Evolutionary conservation across 2,888 invertebrate species (phyloP).

Genomic region (Pristionchus mayeri): DNA sequence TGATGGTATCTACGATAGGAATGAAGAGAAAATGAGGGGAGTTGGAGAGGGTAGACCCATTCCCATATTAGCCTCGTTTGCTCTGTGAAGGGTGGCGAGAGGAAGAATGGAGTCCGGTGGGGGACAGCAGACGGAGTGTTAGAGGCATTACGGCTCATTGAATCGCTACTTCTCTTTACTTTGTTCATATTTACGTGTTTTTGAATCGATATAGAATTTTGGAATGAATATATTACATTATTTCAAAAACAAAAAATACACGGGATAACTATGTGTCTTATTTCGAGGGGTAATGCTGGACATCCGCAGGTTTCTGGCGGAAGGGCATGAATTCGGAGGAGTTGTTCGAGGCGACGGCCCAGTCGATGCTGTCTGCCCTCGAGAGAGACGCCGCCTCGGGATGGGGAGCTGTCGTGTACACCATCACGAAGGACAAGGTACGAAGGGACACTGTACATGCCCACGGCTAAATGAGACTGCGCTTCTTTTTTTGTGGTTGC

Average conservation of each 20-base stretch:
- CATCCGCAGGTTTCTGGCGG: constrained; percentile 72
- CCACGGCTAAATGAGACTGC: too few relatives aligned
- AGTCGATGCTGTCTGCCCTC: constrained; percentile 92
- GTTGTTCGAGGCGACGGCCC: constrained; percentile 95
- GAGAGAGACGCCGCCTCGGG: constrained; percentile 98
- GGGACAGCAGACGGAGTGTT: background rate
- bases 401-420: constrained; percentile 95
- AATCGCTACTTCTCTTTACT: background rate
- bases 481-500: too few relatives aligned
- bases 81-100: background rate
- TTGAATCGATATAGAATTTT: too few relatives aligned
- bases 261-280: too few relatives aligned
- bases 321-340: constrained; percentile 85
- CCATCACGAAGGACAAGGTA: constrained; percentile 74
- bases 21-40: constrained; percentile 24
- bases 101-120: background rate
- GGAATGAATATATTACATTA: too few relatives aligned
- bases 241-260: too few relatives aligned
- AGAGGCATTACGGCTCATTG: background rate
- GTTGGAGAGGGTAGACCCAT: background rate
- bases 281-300: too few relatives aligned
- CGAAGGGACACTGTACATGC: constrained; percentile 6
- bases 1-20: constrained; percentile 9
- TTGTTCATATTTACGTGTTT: background rate
- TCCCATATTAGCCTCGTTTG: background rate